These are phyloP conservation scores for Bombyx mandarina DNA, from an alignment of 1,140 invertebrate species.

Conservation along the genomic window DNA sequence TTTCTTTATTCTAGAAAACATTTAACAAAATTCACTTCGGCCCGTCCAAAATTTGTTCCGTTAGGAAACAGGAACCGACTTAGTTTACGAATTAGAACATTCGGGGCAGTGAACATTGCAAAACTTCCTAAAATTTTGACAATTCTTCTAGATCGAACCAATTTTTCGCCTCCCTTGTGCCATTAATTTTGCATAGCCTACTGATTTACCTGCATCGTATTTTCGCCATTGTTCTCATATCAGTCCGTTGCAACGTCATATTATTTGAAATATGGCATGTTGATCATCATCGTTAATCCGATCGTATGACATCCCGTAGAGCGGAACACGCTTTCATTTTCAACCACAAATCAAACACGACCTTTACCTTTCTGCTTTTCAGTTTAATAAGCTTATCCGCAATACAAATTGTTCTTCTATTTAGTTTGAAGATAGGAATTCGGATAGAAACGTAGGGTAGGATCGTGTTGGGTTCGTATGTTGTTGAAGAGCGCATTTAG, in stretches of 20 bases:
- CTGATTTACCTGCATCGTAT: constrained; percentile 40
- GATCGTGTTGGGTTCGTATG: too few species aligned
- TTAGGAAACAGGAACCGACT: constrained; percentile 30
- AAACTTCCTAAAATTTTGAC: constrained; percentile 10
- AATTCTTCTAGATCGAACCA: constrained; percentile 34
- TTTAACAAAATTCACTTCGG: constrained; percentile 52
- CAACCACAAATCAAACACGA: too few species aligned
- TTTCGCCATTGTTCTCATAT: constrained; percentile 30
- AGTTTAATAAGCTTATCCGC: too few species aligned
- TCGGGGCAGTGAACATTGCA: too few species aligned
- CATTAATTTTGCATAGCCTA: constrained; percentile 57
- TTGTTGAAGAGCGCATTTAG: constrained; percentile 25
- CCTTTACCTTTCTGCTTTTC: too few species aligned
- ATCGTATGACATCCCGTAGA: constrained; percentile 28
- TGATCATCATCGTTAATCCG: constrained; percentile 13
- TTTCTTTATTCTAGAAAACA: constrained; percentile 57
- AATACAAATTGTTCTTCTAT: too few species aligned
- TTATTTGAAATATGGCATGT: constrained; percentile 13
- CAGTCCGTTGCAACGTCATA: constrained; percentile 53
- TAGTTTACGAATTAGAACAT: constrained; percentile 17
- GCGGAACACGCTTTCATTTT: constrained; percentile 20
- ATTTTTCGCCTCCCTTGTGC: constrained; percentile 63
- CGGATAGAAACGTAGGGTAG: too few species aligned
- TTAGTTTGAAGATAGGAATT: too few species aligned
- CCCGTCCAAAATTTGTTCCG: constrained; percentile 38